Conservation (phyloP, 2,888 invertebrate species). For the Arctia plantaginis region DNA sequence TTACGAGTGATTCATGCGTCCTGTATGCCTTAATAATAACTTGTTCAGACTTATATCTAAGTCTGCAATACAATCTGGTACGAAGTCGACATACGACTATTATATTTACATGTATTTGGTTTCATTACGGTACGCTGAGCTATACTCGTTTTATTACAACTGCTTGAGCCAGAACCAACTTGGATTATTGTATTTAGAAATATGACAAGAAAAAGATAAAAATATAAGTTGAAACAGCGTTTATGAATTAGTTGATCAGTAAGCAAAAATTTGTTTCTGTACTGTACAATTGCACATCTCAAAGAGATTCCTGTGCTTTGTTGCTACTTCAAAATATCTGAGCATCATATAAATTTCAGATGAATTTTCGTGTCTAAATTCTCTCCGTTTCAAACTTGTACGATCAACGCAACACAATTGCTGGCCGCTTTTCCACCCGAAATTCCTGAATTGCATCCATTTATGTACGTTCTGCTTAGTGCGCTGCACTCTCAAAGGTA, state of each 20-base stretch:
- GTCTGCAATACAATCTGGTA: constrained; percentile 16
- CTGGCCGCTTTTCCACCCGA: constrained; percentile 19
- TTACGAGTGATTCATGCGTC: constrained; percentile 48
- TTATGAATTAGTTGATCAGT: neutral
- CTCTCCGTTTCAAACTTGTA: constrained; percentile 10
- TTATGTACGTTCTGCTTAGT: constrained; percentile 36
- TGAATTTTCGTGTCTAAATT: constrained; percentile 8
- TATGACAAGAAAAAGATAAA: neutral
- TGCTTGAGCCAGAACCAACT: neutral
- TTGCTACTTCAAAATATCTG: neutral
- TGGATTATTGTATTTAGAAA: neutral
- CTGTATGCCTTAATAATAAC: constrained; percentile 41
- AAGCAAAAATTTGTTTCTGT: neutral
- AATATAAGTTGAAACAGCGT: neutral
- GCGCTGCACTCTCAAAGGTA: constrained; percentile 47
- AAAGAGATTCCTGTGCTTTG: neutral
- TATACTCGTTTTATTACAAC: neutral
- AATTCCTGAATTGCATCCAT: constrained; percentile 27
- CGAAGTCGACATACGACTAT: constrained; percentile 9
- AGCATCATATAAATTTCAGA: neutral
- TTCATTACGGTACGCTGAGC: constrained; percentile 7
- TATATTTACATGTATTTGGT: constrained; percentile 2
- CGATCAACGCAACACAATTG: constrained; percentile 27
- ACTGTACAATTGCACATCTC: neutral
- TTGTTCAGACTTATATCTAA: constrained; percentile 42